A percentile compares a stretch with the other conserved stretches of the same genome.
These are phyloP conservation scores for Clarias pachynema DNA, from an alignment of 2,797 vertebrate species.

Conservation along the genomic window DNA sequence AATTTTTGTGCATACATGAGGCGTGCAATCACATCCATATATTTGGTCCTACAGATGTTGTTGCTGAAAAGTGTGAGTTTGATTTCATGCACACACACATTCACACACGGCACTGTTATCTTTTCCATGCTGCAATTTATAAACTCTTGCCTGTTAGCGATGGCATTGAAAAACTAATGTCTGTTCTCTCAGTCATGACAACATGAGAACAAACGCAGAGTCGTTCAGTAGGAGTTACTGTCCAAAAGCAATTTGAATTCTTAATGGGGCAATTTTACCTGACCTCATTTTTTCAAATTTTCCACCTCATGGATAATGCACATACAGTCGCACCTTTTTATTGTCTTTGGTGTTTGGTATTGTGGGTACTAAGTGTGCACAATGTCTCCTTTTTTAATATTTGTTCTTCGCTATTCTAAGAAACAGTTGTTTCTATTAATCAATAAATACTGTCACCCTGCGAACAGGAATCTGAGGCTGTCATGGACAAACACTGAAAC, in stretches of 20 bases:
- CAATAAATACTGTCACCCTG: not conserved
- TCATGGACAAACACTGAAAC: no score
- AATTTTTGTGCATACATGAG: no score
- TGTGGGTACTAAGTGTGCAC: not conserved
- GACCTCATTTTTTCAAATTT: constrained; percentile 1
- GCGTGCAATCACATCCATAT: no score
- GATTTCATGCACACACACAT: no score
- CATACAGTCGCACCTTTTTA: not conserved
- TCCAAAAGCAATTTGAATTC: constrained; percentile 10
- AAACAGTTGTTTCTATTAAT: not conserved
- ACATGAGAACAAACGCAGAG: constrained; percentile 2
- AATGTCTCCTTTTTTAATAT: not conserved
- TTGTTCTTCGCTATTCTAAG: not conserved
- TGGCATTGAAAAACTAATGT: not conserved
- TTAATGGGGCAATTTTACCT: constrained; percentile 9
- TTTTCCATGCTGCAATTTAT: no score
- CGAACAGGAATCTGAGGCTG: no score
- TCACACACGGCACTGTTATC: no score
- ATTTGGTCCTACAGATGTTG: no score
- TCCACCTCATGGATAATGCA: constrained; percentile 14
- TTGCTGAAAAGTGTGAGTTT: no score
- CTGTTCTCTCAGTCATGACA: constrained; percentile 9
- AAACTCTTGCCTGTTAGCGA: no score
- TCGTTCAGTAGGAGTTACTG: not conserved
- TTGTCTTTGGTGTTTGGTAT: not conserved